phyloP scores from a whole-genome alignment of 2,797 vertebrate genomes.

The Typhlichthys subterraneus region DNA sequence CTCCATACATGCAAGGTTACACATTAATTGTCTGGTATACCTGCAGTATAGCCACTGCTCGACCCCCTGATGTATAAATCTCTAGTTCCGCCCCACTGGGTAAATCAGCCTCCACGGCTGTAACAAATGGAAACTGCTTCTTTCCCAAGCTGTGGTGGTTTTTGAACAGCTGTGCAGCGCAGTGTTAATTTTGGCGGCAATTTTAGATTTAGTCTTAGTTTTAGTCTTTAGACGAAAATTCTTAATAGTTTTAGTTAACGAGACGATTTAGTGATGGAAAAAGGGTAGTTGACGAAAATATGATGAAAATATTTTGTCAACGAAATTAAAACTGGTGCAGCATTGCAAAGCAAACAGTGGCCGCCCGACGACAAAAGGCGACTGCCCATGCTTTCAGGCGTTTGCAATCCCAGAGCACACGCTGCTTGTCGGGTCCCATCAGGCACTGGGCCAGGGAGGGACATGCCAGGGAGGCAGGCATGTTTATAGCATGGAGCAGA shows the following conservation, averaged over 20 bases:
- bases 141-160: conserved; percentile 50
- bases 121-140: conserved; percentile 61
- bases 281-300: conserved; percentile 12
- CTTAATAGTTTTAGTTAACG: no score
- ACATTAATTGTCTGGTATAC: no score
- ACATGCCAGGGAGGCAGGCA: conserved; percentile 59
- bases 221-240: no score
- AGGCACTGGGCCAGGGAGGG: conserved; percentile 72
- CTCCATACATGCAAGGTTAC: no score
- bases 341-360: conserved; percentile 71
- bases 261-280: no score
- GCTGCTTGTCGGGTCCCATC: conserved; percentile 77
- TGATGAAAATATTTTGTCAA: no score
- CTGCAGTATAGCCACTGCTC: no score
- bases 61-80: neutral
- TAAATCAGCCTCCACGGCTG: conserved; percentile 1
- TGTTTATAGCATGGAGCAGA: conserved; percentile 43
- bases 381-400: conserved; percentile 74
- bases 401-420: conserved; percentile 79
- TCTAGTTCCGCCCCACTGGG: neutral
- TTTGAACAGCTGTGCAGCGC: conserved; percentile 68
- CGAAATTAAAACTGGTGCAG: no score
- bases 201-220: no score
- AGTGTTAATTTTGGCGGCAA: no score
- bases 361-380: conserved; percentile 63